Evolutionary conservation across 2,888 invertebrate species (phyloP).

Genomic region (Erpobdella octoculata): DNA sequence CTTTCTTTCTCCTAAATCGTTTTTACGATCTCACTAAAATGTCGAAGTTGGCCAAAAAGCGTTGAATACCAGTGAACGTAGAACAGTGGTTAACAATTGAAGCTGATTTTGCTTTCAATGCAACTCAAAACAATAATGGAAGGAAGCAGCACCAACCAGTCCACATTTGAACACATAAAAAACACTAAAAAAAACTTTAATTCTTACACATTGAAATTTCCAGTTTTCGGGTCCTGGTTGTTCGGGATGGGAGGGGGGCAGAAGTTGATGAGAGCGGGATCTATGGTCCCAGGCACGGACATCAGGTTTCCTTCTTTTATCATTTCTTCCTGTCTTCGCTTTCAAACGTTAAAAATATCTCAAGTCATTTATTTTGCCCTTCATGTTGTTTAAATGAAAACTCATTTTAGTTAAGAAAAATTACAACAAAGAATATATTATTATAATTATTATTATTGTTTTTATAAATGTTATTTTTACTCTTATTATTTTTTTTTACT

Average conservation of each 20-base stretch:
- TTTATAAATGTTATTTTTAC: neutral
- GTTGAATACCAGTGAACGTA: no score
- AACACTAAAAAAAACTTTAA: no score
- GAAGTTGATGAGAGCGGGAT: conserved; percentile 64
- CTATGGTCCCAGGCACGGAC: conserved; percentile 43
- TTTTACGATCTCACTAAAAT: no score
- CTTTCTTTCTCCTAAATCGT: no score
- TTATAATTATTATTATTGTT: neutral
- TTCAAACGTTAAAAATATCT: neutral
- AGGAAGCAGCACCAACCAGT: neutral
- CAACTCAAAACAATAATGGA: neutral
- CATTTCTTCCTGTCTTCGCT: conserved; percentile 29
- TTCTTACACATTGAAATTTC: conserved; percentile 41
- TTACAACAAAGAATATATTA: neutral
- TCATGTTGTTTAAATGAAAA: no score
- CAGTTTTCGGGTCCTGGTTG: conserved; percentile 49
- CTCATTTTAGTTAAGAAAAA: no score
- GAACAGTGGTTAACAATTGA: no score
- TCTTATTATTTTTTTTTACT: neutral
- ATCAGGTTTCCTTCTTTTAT: conserved; percentile 20
- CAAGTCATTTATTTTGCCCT: no score
- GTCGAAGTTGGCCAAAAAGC: no score
- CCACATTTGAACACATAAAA: neutral
- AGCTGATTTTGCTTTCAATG: no score
- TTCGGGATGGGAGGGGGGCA: conserved; percentile 57